Conservation (phyloP, 2,113 vertebrate genomes). For the Dasyprocta punctata region DNA sequence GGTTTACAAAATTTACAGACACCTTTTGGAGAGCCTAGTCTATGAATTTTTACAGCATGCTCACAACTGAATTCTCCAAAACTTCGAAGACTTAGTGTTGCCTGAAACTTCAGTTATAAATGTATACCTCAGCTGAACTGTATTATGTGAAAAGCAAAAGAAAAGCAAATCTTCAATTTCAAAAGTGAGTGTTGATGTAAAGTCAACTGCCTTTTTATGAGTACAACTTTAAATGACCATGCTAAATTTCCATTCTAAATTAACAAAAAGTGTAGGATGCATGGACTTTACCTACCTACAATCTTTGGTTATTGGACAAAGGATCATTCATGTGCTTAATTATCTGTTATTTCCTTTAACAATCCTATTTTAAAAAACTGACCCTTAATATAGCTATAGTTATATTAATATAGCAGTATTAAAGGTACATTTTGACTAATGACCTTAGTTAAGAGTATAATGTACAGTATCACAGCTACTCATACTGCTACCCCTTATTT, state of each 20-base stretch:
- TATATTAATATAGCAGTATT: background rate
- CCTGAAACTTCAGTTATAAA: background rate
- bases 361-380: constrained; percentile 5
- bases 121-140: background rate
- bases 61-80: background rate
- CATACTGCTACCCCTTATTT: background rate
- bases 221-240: background rate
- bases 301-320: background rate
- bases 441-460: background rate
- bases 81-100: background rate
- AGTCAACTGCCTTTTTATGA: background rate
- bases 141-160: background rate
- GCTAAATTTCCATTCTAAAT: background rate
- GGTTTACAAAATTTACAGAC: background rate
- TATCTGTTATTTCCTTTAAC: background rate
- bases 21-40: background rate
- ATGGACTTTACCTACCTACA: background rate
- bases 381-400: background rate
- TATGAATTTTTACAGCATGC: background rate
- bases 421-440: background rate
- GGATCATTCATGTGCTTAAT: background rate
- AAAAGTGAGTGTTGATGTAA: background rate
- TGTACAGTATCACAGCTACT: background rate
- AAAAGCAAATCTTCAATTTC: background rate
- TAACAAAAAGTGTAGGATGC: background rate